Evolutionary conservation across 2,888 invertebrate species (phyloP), one percentile per base, ranked within the genome.

Genomic region (Melieria omissa): DNA sequence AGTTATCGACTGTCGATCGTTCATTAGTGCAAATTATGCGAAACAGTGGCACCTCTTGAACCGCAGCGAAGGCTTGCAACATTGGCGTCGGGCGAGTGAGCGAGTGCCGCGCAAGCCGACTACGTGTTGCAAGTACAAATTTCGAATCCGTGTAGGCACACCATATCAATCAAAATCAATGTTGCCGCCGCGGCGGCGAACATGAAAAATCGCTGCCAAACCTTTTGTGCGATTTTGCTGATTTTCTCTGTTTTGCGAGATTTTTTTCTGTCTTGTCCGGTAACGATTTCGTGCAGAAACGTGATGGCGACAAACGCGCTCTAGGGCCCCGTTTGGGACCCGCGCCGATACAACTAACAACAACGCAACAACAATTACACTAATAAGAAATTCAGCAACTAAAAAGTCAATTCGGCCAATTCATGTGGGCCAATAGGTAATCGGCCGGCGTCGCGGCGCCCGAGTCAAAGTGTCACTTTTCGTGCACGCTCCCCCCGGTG

Each of bases 241-340:
- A 52, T 9, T 47, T 41, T 58, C 44, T 10, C 60, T 9, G 69
- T 70, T 29, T 29, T 29, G 66, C 70, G 66, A 55, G 61, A 55
- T 69, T 62, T 14, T 62, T 14, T 49, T 10, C 52, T 67, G 67
- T 47, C n/a, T 47, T 41, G 47, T 60, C 12, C 60, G 14, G 69
- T 70, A 72, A 70, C 65, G 73, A 74, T 81, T 81, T 81, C 78
- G 81, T 80, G 80, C 71, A 70, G 80, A 80, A 83, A 83, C 83
- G 83, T 83, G 83, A 83, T 81, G 82, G 78, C 81, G 76, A 78
- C 81, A 77, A 82, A 82, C 80, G 78, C 75, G 81, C 81, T 79
- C 69, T 75, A 81, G 80, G 81, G 81, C 79, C 80, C 46, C 44
- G 29, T 5, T 7, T 14, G 58, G 58, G 7, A 60, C 46, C 12